Conservation (phyloP, 2,113 vertebrate genomes). For the western clawed frog (Xenopus tropicalis) region DNA sequence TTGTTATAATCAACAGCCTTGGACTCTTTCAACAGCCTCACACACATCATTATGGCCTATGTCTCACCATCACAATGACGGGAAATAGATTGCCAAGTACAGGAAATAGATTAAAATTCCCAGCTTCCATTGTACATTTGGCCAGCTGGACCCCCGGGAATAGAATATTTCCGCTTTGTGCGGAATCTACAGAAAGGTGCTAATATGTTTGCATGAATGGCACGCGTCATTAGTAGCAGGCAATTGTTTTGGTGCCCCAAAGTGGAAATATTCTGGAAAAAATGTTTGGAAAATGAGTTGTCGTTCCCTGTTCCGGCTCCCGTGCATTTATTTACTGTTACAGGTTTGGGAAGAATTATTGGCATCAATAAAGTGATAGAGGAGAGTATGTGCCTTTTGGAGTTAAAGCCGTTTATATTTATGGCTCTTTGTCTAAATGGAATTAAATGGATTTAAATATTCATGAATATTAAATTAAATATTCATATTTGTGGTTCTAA, state of each 20-base stretch:
- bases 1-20: conserved; percentile 21
- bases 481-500: neutral
- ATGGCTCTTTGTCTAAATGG: too few relatives aligned
- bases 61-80: conserved; percentile 63
- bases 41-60: conserved; percentile 49
- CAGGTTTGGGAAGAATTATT: too few relatives aligned
- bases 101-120: conserved; percentile 43
- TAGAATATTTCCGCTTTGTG: conserved; percentile 62
- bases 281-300: conserved; percentile 21
- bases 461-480: neutral
- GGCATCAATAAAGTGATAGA: too few relatives aligned
- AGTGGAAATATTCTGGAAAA: conserved; percentile 46
- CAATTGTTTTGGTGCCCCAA: conserved; percentile 52
- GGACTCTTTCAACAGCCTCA: conserved; percentile 35
- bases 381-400: too few relatives aligned
- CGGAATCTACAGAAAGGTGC: conserved; percentile 56
- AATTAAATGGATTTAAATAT: neutral
- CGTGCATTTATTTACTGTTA: too few relatives aligned
- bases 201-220: conserved; percentile 53
- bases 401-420: too few relatives aligned
- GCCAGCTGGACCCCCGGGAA: conserved; percentile 59
- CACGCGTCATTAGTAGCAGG: conserved; percentile 55
- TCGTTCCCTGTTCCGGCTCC: too few relatives aligned
- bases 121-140: conserved; percentile 49
- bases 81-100: conserved; percentile 56